Conservation (phyloP, 2,113 vertebrate genomes). For the Hassar affinis region DNA sequence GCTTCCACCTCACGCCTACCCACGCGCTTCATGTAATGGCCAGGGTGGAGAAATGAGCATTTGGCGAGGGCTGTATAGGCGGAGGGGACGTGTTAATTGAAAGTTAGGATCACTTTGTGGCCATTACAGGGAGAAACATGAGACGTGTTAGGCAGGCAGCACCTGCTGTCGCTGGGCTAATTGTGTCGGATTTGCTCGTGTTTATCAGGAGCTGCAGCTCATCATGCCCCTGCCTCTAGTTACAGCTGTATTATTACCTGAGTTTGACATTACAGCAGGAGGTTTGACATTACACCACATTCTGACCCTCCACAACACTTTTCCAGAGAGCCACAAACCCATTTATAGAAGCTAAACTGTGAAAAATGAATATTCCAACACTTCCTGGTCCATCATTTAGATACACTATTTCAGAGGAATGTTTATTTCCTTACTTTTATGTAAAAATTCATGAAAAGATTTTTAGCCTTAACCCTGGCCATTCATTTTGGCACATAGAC, state of each 20-base stretch:
- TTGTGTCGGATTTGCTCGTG: constrained; percentile 76
- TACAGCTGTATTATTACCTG: constrained; percentile 66
- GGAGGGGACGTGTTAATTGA: constrained; percentile 80
- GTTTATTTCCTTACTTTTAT: background rate
- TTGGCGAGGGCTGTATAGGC: constrained; percentile 62
- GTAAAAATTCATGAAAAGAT: constrained; percentile 8
- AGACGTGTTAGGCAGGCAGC: constrained; percentile 81
- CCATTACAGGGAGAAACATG: constrained; percentile 85
- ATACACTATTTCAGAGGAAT: background rate
- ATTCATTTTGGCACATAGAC: constrained; percentile 10
- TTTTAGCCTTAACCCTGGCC: background rate
- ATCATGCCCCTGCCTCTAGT: constrained; percentile 71
- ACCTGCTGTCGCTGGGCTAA: constrained; percentile 83
- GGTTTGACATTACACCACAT: constrained; percentile 75
- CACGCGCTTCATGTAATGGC: constrained; percentile 66
- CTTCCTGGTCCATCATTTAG: constrained; percentile 6
- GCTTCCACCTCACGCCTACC: constrained; percentile 56
- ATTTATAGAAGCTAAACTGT: constrained; percentile 32
- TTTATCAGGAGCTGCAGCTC: constrained; percentile 71
- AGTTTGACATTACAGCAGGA: constrained; percentile 74
- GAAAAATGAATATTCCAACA: background rate
- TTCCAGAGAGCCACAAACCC: constrained; percentile 50
- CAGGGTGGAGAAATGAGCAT: constrained; percentile 60
- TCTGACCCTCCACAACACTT: constrained; percentile 60
- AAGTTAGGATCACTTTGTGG: constrained; percentile 87